These are phyloP conservation scores for Coremacera marginata DNA, from an alignment of 2,888 invertebrate species.

Conservation along the genomic window DNA sequence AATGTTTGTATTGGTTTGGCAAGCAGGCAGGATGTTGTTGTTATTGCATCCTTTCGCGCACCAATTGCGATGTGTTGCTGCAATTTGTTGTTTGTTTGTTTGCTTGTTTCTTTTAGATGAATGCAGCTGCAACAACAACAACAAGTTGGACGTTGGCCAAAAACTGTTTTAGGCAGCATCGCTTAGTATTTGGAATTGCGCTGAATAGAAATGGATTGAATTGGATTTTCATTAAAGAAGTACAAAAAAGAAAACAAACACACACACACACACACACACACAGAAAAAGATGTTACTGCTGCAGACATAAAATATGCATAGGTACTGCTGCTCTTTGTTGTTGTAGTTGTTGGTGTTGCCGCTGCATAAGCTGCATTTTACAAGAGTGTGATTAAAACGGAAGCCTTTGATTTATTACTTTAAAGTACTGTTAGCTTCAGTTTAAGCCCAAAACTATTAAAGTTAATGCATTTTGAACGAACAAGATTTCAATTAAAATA, in stretches of 20 bases:
- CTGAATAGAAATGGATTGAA: constrained; percentile 20
- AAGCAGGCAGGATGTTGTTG: constrained; percentile 16
- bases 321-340: neutral
- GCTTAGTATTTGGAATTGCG: constrained; percentile 6
- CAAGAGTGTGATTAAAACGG: constrained; percentile 1
- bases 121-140: constrained; percentile 2
- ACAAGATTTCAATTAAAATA: neutral
- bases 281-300: constrained; percentile 18
- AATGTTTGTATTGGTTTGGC: constrained; percentile 9
- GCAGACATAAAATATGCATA: constrained; percentile 15
- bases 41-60: constrained; percentile 15
- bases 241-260: neutral
- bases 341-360: neutral
- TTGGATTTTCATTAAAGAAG: constrained; percentile 17
- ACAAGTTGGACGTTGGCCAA: constrained; percentile 39
- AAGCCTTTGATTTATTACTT: constrained; percentile 14
- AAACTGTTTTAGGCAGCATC: constrained; percentile 30
- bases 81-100: constrained; percentile 31
- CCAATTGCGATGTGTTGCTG: constrained; percentile 26
- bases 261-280: neutral
- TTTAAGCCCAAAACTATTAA: neutral
- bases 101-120: constrained; percentile 30
- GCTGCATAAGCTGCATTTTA: neutral
- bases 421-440: neutral
- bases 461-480: neutral